These are phyloP conservation scores for Seriola rivoliana DNA, from an alignment of 2,113 vertebrate species.

Conservation along the genomic window DNA sequence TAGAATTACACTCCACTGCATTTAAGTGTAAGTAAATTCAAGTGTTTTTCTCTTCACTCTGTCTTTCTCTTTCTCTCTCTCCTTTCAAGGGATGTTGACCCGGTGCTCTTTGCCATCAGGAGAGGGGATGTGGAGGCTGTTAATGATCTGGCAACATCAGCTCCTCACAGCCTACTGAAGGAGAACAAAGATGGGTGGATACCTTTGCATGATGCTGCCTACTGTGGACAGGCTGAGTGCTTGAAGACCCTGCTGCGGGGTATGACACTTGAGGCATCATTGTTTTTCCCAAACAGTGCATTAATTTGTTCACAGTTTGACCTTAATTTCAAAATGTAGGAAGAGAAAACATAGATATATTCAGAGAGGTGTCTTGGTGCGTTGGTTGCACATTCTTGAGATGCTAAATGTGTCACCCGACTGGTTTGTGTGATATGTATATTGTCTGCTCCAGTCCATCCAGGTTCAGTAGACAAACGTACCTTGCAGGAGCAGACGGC, in stretches of 20 bases:
- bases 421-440: constrained; percentile 10
- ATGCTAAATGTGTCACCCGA: neutral
- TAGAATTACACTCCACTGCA: neutral
- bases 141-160: constrained; percentile 83
- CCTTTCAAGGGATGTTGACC: constrained; percentile 69
- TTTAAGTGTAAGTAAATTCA: neutral
- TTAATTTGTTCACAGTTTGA: neutral
- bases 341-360: neutral
- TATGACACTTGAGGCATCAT: constrained; percentile 67
- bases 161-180: constrained; percentile 85
- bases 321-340: neutral
- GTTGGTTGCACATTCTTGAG: neutral
- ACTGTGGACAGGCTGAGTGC: constrained; percentile 88
- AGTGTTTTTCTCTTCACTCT: neutral
- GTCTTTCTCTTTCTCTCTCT: neutral
- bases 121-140: constrained; percentile 85
- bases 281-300: neutral
- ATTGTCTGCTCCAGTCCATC: constrained; percentile 83
- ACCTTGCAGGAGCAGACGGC: constrained; percentile 95
- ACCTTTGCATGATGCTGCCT: constrained; percentile 92
- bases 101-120: constrained; percentile 71
- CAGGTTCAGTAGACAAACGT: constrained; percentile 90
- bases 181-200: constrained; percentile 93
- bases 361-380: neutral
- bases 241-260: constrained; percentile 88